phyloP scores from a whole-genome alignment of 1,140 invertebrate species.

The Hypsibius dujardini region DNA sequence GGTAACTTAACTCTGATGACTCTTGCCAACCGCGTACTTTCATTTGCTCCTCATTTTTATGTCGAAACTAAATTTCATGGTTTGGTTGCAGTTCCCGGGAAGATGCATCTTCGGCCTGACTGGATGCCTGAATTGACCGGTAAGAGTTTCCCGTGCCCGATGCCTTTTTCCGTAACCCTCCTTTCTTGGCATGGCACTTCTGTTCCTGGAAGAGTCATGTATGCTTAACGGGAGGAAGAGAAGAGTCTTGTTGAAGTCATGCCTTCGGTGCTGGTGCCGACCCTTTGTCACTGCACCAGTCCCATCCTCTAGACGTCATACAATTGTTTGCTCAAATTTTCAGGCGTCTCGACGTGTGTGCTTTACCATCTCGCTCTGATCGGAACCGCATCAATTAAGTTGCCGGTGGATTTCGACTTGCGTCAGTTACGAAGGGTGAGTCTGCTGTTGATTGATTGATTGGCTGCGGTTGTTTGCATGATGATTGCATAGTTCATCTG shows the following conservation, averaged over 20 bases:
- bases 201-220: neutral
- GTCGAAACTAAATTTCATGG: no score
- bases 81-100: no score
- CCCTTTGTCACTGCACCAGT: neutral
- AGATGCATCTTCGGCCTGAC: no score
- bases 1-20: slow-evolving; percentile 1
- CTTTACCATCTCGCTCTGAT: neutral
- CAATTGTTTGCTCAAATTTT: neutral
- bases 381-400: neutral
- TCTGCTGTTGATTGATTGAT: neutral
- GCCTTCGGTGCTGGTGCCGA: slow-evolving; percentile 4
- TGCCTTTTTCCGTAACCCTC: neutral
- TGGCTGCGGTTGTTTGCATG: neutral
- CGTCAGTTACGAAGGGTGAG: neutral
- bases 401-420: neutral
- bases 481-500: no score
- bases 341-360: neutral
- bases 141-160: no score
- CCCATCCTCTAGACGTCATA: slow-evolving; percentile 5
- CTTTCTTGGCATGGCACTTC: slow-evolving; percentile 5
- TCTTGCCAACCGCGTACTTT: no score
- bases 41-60: no score
- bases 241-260: neutral
- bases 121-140: no score
- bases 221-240: neutral